A percentile compares a stretch with the other conserved stretches of the same genome.
phyloP scores from a whole-genome alignment of 2,888 invertebrate genomes.

The Oligia latruncula region DNA sequence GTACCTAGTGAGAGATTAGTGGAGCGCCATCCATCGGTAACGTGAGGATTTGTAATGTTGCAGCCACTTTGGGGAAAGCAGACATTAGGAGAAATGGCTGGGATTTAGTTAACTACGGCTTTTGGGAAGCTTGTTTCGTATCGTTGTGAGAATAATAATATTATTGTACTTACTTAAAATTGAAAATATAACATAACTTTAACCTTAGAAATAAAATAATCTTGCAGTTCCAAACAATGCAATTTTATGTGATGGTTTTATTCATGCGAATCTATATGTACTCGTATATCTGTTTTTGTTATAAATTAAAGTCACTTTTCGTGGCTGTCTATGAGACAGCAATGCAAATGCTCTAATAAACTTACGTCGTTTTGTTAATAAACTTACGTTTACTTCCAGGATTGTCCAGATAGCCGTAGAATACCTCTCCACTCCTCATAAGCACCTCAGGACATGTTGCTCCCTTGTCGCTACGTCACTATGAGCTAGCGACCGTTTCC shows the following conservation, averaged over 20 bases:
- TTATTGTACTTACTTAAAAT: background rate
- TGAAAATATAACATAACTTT: background rate
- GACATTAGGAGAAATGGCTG: background rate
- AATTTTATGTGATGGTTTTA: background rate
- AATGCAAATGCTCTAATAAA: no score
- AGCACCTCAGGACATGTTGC: no score
- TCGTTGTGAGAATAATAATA: background rate
- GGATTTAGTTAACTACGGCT: background rate
- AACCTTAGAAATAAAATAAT: background rate
- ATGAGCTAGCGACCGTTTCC: no score
- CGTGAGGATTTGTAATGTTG: slow-evolving; percentile 57
- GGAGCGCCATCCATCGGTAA: slow-evolving; percentile 48
- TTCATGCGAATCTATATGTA: background rate
- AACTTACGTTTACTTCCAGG: no score
- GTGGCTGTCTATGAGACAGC: background rate
- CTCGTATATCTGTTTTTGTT: background rate
- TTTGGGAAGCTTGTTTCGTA: background rate
- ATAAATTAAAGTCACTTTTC: background rate
- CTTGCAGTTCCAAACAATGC: background rate
- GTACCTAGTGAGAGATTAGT: slow-evolving; percentile 51
- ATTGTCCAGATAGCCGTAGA: no score
- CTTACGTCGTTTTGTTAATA: no score
- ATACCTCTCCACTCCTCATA: no score
- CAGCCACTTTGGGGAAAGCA: background rate
- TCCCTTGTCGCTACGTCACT: no score